Base-by-base conservation (phyloP, 2,888 invertebrate species). In the Cerastis rubricosa region DNA sequence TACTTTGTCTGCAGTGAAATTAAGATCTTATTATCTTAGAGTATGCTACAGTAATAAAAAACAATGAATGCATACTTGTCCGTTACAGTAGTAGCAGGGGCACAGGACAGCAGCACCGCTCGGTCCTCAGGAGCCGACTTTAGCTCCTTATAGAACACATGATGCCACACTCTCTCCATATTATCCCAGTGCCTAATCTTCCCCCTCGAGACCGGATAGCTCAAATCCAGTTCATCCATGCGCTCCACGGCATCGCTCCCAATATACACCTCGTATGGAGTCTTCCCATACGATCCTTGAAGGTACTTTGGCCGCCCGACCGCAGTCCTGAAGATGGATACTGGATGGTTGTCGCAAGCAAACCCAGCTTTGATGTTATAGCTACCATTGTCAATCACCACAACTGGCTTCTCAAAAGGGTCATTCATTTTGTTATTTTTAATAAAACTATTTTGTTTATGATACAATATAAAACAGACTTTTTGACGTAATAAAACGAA, bases 111-210 rank as follows among this genome's bases (percentile, higher is more conserved):
- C 6, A 96, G 88, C 2, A 96, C 93, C 0, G 93, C 88, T 5
- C 95, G 86, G 54, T 96, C 96, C 84, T 96, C 96, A 0, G 96
- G 96, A 0, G 96, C 96, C 0, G 92, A 95, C 79, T 93, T 96
- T 66, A 96, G 87, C 81, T 96, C 96, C 29, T 87, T 91, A 49
- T 96, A 96, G 75, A 93, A 93, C 9, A 93, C 83, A 73, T 96
- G 93, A 72, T 96, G 95, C 94, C 96, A 95, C 43, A 96, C 88
- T 47, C 96, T 89, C 85, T 96, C 96, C 93, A 96, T 95, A 66
- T 96, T 92, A 73, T 96, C 95, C 96, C 96, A 96, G 59, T 96
- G 92, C 0, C 91, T 91, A 12, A 96, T 94, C 19, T 85, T 88
- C 0, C 96, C 96, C 0, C 88, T 87, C 7, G 84, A 85, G 0